phyloP scores from a whole-genome alignment of 2,797 vertebrate species.

The Selene dorsalis region DNA sequence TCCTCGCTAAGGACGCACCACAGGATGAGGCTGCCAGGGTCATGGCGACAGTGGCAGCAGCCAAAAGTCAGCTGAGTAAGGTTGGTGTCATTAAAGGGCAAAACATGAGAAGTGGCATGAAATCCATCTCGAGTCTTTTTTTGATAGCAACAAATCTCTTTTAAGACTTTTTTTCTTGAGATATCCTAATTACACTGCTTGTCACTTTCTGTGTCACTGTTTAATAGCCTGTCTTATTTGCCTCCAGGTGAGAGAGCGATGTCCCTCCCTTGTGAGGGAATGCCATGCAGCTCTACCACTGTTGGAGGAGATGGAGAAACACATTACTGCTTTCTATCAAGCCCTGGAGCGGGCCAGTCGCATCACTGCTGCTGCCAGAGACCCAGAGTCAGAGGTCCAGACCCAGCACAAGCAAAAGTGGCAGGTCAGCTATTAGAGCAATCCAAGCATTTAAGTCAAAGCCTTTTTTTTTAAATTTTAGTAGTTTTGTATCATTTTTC shows the following conservation, averaged over 20 bases:
- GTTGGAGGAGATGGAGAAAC: slow-evolving; percentile 94
- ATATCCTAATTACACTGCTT: background rate
- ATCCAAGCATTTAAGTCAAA: background rate
- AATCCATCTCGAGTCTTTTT: background rate
- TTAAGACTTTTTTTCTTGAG: background rate
- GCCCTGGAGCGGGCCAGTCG: slow-evolving; percentile 90
- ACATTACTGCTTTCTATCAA: slow-evolving; percentile 93
- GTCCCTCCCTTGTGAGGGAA: slow-evolving; percentile 88
- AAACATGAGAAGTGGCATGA: background rate
- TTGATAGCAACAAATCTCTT: background rate
- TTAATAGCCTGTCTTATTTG: slow-evolving; percentile 16
- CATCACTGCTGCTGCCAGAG: slow-evolving; percentile 83
- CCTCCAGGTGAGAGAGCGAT: slow-evolving; percentile 90
- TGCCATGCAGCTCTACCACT: slow-evolving; percentile 88
- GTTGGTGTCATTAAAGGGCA: slow-evolving; percentile 71
- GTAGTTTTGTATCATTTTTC: background rate
- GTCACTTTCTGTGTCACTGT: background rate
- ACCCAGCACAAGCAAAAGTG: slow-evolving; percentile 76
- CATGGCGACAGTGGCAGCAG: slow-evolving; percentile 86
- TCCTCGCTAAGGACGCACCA: slow-evolving; percentile 91
- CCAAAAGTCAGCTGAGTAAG: slow-evolving; percentile 93
- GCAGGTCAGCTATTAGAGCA: slow-evolving; percentile 72
- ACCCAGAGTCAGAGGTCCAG: slow-evolving; percentile 80
- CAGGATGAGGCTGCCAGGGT: slow-evolving; percentile 91
- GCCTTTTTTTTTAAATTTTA: background rate